Conservation (phyloP, 2,888 invertebrate genomes). For the Tinea pellionella region DNA sequence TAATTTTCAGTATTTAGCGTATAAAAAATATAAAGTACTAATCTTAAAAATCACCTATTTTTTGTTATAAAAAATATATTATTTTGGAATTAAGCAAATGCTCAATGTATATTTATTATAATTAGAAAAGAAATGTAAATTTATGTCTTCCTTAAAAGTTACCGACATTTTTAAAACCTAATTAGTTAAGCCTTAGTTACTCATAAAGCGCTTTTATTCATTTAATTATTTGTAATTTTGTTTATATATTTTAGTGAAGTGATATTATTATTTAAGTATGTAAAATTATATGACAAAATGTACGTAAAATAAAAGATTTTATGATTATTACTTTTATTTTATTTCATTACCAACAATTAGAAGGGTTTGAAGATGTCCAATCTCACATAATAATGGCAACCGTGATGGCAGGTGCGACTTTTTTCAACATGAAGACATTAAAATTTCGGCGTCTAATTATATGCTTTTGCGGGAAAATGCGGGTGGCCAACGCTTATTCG, state of each 20-base stretch:
- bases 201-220: neutral
- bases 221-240: neutral
- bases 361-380: neutral
- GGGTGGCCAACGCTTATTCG: slow-evolving; percentile 11
- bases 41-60: no score
- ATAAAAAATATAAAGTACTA: no score
- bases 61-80: no score
- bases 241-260: neutral
- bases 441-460: slow-evolving; percentile 19
- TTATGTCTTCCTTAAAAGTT: slow-evolving; percentile 5
- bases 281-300: neutral
- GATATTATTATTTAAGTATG: neutral
- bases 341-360: neutral
- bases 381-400: neutral
- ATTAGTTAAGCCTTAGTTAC: neutral
- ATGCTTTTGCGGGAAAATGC: slow-evolving; percentile 12
- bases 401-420: neutral
- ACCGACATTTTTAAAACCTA: neutral
- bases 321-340: neutral
- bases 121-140: no score
- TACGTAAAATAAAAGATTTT: neutral
- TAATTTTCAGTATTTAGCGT: neutral
- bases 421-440: slow-evolving; percentile 20
- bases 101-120: slow-evolving; percentile 21
- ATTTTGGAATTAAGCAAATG: slow-evolving; percentile 19